Conservation (phyloP, 1,140 invertebrate genomes). For the Drosophila athabasca region DNA sequence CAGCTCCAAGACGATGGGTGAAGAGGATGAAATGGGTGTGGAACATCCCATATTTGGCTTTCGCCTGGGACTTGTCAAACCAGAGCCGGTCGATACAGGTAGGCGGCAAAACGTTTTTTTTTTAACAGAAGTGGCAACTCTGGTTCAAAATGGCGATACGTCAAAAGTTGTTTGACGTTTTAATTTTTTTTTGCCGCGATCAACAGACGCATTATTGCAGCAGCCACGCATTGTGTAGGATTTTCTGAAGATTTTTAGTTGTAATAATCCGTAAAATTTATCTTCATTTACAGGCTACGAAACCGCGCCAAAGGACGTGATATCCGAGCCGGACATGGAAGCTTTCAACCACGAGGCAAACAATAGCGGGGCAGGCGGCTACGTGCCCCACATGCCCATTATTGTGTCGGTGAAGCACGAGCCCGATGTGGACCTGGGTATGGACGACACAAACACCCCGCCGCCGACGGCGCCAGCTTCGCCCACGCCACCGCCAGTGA, state of each 20-base stretch:
- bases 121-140: too few relatives aligned
- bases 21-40: slow-evolving; percentile 61
- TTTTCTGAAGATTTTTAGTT: neutral
- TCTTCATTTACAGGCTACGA: slow-evolving; percentile 61
- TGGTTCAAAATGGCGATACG: too few relatives aligned
- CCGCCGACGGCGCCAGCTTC: slow-evolving; percentile 68
- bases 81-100: slow-evolving; percentile 72
- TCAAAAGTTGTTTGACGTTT: too few relatives aligned
- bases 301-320: slow-evolving; percentile 31
- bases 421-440: slow-evolving; percentile 63
- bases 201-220: too few relatives aligned
- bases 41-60: slow-evolving; percentile 80
- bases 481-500: slow-evolving; percentile 55
- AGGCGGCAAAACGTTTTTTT: slow-evolving; percentile 1
- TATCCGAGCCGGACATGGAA: slow-evolving; percentile 48
- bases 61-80: slow-evolving; percentile 69
- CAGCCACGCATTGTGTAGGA: too few relatives aligned
- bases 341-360: slow-evolving; percentile 30
- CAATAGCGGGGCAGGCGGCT: slow-evolving; percentile 14
- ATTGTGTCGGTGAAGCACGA: slow-evolving; percentile 66
- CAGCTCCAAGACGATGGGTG: slow-evolving; percentile 36
- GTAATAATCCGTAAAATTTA: neutral
- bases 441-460: slow-evolving; percentile 62
- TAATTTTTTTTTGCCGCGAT: too few relatives aligned
- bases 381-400: slow-evolving; percentile 55